Evolutionary conservation across 2,113 vertebrate genomes (phyloP).

Genomic region (Mugil cephalus): DNA sequence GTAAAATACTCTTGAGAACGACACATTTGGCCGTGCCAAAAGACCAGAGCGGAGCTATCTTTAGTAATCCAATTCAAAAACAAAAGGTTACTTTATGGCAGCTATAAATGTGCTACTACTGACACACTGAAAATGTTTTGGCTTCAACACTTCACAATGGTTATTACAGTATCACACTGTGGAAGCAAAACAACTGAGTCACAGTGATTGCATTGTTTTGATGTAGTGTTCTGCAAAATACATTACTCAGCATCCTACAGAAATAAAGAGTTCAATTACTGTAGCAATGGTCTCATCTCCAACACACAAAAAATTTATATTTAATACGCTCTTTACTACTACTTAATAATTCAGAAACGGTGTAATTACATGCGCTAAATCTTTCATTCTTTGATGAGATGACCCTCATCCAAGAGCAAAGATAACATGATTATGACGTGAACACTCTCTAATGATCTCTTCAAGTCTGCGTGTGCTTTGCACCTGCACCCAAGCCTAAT

Average conservation of each 20-base stretch:
- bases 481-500: conserved; percentile 57
- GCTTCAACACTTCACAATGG: conserved; percentile 48
- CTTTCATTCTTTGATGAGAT: conserved; percentile 26
- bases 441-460: conserved; percentile 37
- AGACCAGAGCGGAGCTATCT: conserved; percentile 75
- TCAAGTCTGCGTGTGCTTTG: conserved; percentile 24
- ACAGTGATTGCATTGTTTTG: conserved; percentile 42
- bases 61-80: conserved; percentile 76
- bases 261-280: conserved; percentile 42
- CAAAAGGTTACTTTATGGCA: conserved; percentile 74
- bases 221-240: conserved; percentile 34
- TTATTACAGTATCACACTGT: conserved; percentile 42
- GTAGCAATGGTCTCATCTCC: conserved; percentile 34
- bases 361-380: conserved; percentile 9
- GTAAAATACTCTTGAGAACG: conserved; percentile 65
- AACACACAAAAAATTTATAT: conserved; percentile 13
- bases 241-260: conserved; percentile 46
- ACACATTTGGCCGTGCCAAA: conserved; percentile 67
- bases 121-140: conserved; percentile 61
- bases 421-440: conserved; percentile 36
- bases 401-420: conserved; percentile 17
- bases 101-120: conserved; percentile 73
- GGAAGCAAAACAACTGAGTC: conserved; percentile 66
- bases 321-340: conserved; percentile 27
- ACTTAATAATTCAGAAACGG: conserved; percentile 45